These are phyloP conservation scores for Calameuta filiformis DNA, from an alignment of 2,888 invertebrate species.

Conservation along the genomic window DNA sequence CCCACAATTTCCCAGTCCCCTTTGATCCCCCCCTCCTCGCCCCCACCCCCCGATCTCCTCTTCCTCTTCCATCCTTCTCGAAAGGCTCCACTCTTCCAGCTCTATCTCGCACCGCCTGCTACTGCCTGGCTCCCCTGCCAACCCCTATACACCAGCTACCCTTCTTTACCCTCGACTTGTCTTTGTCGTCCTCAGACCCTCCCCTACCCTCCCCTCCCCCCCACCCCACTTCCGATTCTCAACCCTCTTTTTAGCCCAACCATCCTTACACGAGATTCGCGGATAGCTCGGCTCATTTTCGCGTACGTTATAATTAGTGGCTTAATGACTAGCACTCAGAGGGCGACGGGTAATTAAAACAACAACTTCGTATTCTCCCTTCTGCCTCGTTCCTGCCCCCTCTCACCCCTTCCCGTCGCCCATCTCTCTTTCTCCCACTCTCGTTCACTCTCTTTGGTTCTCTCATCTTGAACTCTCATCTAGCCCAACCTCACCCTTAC, in stretches of 20 bases:
- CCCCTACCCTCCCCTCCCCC: not conserved
- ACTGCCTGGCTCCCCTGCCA: slow-evolving; percentile 11
- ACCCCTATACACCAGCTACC: slow-evolving; percentile 18
- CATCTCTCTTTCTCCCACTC: slow-evolving; percentile 26
- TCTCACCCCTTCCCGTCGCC: slow-evolving; percentile 21
- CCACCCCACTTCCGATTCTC: not conserved
- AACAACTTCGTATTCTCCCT: slow-evolving; percentile 48
- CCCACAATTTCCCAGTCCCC: slow-evolving; percentile 26
- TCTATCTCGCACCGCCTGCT: slow-evolving; percentile 18
- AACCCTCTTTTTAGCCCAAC: not conserved
- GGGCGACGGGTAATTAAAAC: slow-evolving; percentile 65
- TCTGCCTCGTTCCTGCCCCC: slow-evolving; percentile 26
- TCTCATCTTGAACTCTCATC: slow-evolving; percentile 29
- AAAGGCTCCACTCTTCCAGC: slow-evolving; percentile 16
- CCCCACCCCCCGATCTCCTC: slow-evolving; percentile 3
- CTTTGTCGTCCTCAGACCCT: slow-evolving; percentile 11
- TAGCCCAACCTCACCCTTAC: slow-evolving; percentile 23
- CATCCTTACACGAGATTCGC: slow-evolving; percentile 22
- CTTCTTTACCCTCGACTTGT: slow-evolving; percentile 17
- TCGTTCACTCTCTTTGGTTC: slow-evolving; percentile 26
- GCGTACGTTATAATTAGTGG: slow-evolving; percentile 65
- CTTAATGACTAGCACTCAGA: slow-evolving; percentile 62
- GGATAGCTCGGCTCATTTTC: slow-evolving; percentile 57
- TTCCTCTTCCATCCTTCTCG: slow-evolving; percentile 4
- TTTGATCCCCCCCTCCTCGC: slow-evolving; percentile 22